Evolutionary conservation across 2,113 vertebrate genomes (phyloP), one percentile per base, ranked within the genome.

Genomic region (Ailurus styani): DNA sequence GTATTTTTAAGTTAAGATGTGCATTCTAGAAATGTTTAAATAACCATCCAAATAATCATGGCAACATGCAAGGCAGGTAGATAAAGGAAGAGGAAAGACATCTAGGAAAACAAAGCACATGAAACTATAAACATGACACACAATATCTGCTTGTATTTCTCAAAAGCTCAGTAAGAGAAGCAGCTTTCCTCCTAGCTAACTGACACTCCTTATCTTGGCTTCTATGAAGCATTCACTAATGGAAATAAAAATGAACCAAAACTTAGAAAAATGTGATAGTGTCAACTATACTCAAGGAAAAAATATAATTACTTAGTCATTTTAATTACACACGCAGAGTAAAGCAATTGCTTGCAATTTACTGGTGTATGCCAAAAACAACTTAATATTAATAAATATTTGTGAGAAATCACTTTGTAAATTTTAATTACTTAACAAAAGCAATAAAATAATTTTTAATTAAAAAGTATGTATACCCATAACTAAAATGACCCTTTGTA

Each of bases 351-450:
- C 88, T 89, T 98, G 60, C 79, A 96, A 94, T 95, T 98, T 98
- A 96, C 82, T 91, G 89, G 79, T 87, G 31, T 97, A 86, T 96
- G 96, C 94, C 92, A 92, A 87, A 97, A 97, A 97, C 95, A 97
- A 94, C 94, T 96, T 98, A 98, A 98, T 97, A 98, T 97, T 98
- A 98, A 98, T 98, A 98, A 98, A 97, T 98, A 98, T 98, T 95
- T 96, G 81, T 98, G 90, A 97, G 94, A 86, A 98, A 95, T 95
- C 83, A 96, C 91, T 96, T 98, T 86, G 66, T 96, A 96, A 96
- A 96, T 98, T 97, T 97, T 98, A 97, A 96, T 97, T 97, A 98
- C 84, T 86, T 95, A 97, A 97, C 94, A 96, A 98, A 97, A 96
- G 88, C 82, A 90, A 78, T 96, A 95, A 96, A 96, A 96, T 97